Evolutionary conservation across 2,797 vertebrate genomes (phyloP), one percentile per base, ranked within the genome.

Genomic region (Danio jaintianensis): DNA sequence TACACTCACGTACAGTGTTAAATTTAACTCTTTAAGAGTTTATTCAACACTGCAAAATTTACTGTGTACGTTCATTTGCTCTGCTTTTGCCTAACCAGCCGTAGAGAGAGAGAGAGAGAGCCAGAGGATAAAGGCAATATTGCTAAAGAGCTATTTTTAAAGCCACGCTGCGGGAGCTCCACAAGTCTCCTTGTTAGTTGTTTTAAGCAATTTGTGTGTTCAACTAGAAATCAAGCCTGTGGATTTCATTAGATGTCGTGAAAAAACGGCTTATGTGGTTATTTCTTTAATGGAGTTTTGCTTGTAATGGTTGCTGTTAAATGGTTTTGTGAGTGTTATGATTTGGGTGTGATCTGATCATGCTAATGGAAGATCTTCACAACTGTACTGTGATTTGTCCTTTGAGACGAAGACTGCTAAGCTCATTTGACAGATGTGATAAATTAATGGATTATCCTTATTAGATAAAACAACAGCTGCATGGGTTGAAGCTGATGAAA

Each of bases 61-160:
- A n/a, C n/a, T n/a, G n/a, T n/a, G n/a, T n/a, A n/a, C 66, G 16
- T 81, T 83, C 75, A 79, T 84, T 84, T 84, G 83, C 74, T 81
- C 71, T n/a, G 64, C 68, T 68, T 79, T 68, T 68, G 74, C 83
- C 72, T 79, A 72, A 74, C 38, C 80, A 67, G 45, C 22, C 64
- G 5, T 7, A 59, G 56, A 29, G 29, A 29, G 29, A 29, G 29
- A 29, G 29, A 29, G 29, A 29, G 29, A 70, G 52, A 75, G 63
- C 69, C 48, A 56, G 69, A 67, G 64, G 50, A 67, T 48, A 36
- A 16, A 48, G 74, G 45, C 59, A 50, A 73, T 45, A 71, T 75
- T 78, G 45, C 66, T 29, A 18, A 62, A 58, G 56, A 73, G 74
- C 74, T 84, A 78, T 82, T 82, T 86, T 84, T 81, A 72, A 56